Base-by-base conservation (phyloP, 2,113 vertebrate species). In the Petaurus breviceps region DNA sequence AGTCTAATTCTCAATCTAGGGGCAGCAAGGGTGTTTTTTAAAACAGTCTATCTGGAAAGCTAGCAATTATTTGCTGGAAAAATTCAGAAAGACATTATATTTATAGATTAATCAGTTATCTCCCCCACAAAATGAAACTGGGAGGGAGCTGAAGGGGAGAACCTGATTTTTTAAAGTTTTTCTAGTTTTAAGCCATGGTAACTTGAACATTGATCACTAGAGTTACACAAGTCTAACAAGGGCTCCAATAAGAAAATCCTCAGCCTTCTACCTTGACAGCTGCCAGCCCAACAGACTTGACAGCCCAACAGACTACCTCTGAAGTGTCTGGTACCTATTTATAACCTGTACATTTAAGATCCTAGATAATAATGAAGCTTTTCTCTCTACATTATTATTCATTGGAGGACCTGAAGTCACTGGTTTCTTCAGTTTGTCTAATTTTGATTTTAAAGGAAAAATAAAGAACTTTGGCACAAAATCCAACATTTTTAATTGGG, bases 171-270 rank as follows among this genome's bases (percentile, higher is more conserved):
- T 37, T 68, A 68, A 77, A 26, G 9, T n/a, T 50, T n/a, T 95
- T 95, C 95, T 57, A 90, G 51, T 26, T 91, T 93, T 0, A 24
- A 1, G 0, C 93, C 50, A 26, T 8, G 0, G 47, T 16, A 90
- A 94, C 92, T 43, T 89, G 95, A 51, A 31, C 90, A n/a, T n/a
- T 3, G 77, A 95, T 96, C 46, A 95, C 92, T 95, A 68, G 16
- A 19, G 94, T 94, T 96, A 91, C n/a, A 37, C 24, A 92, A 2
- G 91, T 54, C 77, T 94, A 90, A 94, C 61, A 91, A 1, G 11
- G 95, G 68, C 68, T 91, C 91, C 92, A 47, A 55, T 2, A 24
- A 96, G 95, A 96, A 95, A 96, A 92, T 96, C 92, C 96, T 96
- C 92, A 95, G 68, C 49, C 92, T 84, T 19, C 0, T 47, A 92